A percentile compares a stretch with the other conserved stretches of the same genome.
Conservation (phyloP, 1,140 invertebrate species). For the Sitobion miscanthi region DNA sequence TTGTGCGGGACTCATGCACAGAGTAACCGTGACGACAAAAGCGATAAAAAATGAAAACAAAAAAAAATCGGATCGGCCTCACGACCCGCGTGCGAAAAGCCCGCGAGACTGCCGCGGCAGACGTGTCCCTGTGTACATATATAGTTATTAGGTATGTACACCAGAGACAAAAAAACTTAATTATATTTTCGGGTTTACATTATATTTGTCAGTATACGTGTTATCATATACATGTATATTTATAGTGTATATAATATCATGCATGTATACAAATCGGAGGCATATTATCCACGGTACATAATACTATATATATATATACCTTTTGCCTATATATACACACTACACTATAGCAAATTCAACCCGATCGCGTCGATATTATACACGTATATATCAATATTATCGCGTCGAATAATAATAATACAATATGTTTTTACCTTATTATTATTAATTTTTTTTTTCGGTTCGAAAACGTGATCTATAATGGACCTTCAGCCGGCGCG, state of each 20-base stretch:
- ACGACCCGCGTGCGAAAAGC: not conserved
- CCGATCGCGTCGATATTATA: not conserved
- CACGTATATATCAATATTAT: not conserved
- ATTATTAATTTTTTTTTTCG: not conserved
- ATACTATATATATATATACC: not conserved
- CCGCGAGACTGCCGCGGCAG: not conserved
- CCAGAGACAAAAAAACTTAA: not conserved
- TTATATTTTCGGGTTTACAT: not conserved
- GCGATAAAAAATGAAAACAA: conserved; percentile 3
- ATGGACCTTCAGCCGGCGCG: conserved; percentile 37
- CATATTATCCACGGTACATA: not conserved
- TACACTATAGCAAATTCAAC: not conserved
- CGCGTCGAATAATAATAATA: not conserved
- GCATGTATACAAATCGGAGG: not conserved
- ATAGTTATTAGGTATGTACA: not conserved
- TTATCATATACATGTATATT: not conserved
- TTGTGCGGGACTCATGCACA: conserved; percentile 8
- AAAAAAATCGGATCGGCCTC: not conserved
- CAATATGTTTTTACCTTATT: not conserved
- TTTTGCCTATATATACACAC: not conserved
- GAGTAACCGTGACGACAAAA: conserved; percentile 33
- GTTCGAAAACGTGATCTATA: conserved; percentile 39
- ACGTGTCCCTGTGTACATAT: not conserved
- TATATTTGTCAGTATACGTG: not conserved
- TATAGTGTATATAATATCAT: not conserved